These are phyloP conservation scores for Sycobia sp. DNA, from an alignment of 1,140 invertebrate genomes.

Conservation along the genomic window DNA sequence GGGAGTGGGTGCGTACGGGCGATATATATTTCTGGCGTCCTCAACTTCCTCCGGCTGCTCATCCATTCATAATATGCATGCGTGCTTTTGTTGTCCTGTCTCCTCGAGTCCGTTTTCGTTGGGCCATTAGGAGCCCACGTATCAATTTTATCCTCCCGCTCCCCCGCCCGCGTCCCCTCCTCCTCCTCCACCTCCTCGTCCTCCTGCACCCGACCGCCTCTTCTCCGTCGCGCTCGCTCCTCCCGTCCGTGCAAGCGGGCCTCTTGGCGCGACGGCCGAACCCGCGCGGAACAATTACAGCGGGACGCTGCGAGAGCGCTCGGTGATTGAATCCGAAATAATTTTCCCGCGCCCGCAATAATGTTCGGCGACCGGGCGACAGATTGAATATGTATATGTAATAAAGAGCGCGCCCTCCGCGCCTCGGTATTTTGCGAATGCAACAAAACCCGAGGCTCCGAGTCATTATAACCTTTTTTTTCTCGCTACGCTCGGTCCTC, in stretches of 20 bases:
- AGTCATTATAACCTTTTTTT: too few relatives aligned
- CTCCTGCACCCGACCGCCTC: constrained; percentile 5
- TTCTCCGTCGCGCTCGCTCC: neutral
- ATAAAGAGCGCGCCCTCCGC: too few relatives aligned
- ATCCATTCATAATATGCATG: constrained; percentile 59
- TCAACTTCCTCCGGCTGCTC: constrained; percentile 48
- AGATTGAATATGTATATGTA: neutral
- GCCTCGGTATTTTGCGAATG: too few relatives aligned
- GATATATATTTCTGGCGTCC: constrained; percentile 56
- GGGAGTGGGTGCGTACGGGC: constrained; percentile 49
- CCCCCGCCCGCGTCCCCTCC: neutral
- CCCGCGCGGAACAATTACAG: constrained; percentile 5
- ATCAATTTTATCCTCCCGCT: constrained; percentile 56
- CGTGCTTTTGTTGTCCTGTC: constrained; percentile 52
- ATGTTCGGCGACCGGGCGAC: neutral
- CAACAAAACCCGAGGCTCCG: too few relatives aligned
- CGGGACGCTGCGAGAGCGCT: neutral
- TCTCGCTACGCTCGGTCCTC: neutral
- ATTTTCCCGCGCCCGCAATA: neutral
- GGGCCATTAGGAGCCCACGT: constrained; percentile 55
- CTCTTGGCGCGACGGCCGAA: too few relatives aligned
- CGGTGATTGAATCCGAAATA: constrained; percentile 17
- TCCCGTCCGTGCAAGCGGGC: neutral
- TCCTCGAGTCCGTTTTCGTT: constrained; percentile 52
- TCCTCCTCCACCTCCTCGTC: too few relatives aligned